phyloP scores from a whole-genome alignment of 2,797 vertebrate species.

The Semotilus atromaculatus region DNA sequence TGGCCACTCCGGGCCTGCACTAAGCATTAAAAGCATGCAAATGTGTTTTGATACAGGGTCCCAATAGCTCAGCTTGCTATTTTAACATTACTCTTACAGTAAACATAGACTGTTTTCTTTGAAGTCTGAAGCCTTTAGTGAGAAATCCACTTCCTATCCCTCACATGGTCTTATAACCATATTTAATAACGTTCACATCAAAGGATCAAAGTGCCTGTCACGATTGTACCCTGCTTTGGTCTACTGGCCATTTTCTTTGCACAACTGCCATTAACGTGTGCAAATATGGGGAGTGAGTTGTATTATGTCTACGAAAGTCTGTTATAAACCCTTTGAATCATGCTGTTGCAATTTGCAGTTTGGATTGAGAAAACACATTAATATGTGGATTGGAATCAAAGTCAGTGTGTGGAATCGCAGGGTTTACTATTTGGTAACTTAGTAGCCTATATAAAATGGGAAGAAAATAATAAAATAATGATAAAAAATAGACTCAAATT shows the following conservation, averaged over 20 bases:
- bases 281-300: neutral
- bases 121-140: slow-evolving; percentile 28
- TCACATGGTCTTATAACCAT: slow-evolving; percentile 35
- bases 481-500: neutral
- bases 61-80: slow-evolving; percentile 4
- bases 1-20: neutral
- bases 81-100: slow-evolving; percentile 17
- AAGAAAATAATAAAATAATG: neutral
- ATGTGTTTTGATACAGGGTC: neutral
- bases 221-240: neutral
- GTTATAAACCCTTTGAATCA: neutral
- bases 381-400: neutral
- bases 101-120: slow-evolving; percentile 28
- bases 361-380: slow-evolving; percentile 3
- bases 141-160: neutral
- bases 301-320: neutral
- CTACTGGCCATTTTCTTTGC: neutral
- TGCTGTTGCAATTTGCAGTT: neutral
- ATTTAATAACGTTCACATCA: slow-evolving; percentile 16
- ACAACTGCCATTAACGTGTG: neutral
- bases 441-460: neutral
- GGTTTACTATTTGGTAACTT: neutral
- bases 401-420: neutral
- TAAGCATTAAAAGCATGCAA: slow-evolving; percentile 3
- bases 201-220: slow-evolving; percentile 7